Base-by-base conservation (phyloP, 2,797 vertebrate species). In the Acrossocheilus wenchowensis region DNA sequence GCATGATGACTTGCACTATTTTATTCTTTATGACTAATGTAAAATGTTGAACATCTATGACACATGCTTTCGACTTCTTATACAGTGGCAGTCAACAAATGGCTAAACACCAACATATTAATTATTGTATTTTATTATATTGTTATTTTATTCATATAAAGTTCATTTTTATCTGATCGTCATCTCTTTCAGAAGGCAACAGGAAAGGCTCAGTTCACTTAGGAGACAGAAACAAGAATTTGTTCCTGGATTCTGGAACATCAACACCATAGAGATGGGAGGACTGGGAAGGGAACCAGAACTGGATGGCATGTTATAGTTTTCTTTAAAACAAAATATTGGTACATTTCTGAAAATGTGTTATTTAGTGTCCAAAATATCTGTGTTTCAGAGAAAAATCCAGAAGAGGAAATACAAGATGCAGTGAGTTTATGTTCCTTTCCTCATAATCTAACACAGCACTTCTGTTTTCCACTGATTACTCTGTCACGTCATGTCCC, bases 191-290 rank as follows among this genome's bases (percentile, higher is more conserved):
- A 91, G 90, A 64, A 75, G n/a, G 43, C 84, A 10, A 87, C 94
- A 83, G 88, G 89, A 93, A 57, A 88, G 91, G 52, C 91, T 92
- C 6, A 79, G 83, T 8, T 86, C 89, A 71, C 80, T 94, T 11
- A 91, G 85, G 73, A 82, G 80, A 8, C 73, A 85, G 82, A 92
- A 93, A 72, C 86, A 90, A 83, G 86, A 89, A 34, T 95, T 93
- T 68, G 81, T 91, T 43, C 84, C 92, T 5, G 95, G 95, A 45
- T 45, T 93, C 62, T 96, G 95, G 95, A 91, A 95, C 23, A 89
- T 94, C 87, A 91, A 91, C 83, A 89, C 88, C 0, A 88, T 94
- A 39, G 85, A 91, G 69, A 84, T 91, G 52, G 90, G 92, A n/a
- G 92, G 90, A 3, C 81, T 93, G 19, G 90, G 86, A 73, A 87